Base-by-base conservation (phyloP, 2,797 vertebrate species). In the Poeciliopsis turneri region DNA sequence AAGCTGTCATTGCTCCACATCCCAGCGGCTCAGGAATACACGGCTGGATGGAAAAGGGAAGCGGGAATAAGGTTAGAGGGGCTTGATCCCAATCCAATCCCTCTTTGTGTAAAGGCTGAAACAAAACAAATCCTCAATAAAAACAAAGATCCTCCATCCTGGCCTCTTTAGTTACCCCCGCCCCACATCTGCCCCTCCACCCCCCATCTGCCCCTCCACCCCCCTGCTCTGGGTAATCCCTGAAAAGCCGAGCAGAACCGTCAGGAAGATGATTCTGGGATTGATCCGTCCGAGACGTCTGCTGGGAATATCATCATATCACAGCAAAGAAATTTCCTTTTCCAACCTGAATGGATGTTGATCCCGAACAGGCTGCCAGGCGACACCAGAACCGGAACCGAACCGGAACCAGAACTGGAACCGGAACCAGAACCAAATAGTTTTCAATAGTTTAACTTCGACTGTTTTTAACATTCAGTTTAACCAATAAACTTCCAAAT, bases 1-100 rank as follows among this genome's bases (percentile, higher is more conserved):
- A 96, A 96, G 92, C 93, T 78, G 75, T 70, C 83, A 84, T 87
- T 93, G 92, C 93, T 94, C 93, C 77, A 95, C 77, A 94, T 95
- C 84, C 84, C 84, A 79, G 59, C 88, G 86, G 78, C 80, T 79
- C 81, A 76, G 86, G 87, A 85, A 71, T 11, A 16, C 20, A 71
- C 53, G 46, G 79, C 72, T 80, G 64, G 72, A 75, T 45, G 71
- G 3, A 49, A 70, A 71, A 43, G 43, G 30, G 57, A 74, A 30
- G 78, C 46, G 80, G 74, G 78, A 51, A 83, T 39, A 71, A 82
- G 71, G 77, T 33, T 61, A 49, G 69, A 30, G 75, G 72, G 66
- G 74, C 10, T 87, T 89, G 90, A 93, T 91, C 87, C 85, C 51
- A 8, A 36, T 57, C 33, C 86, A 82, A 92, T 92, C 88, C 76